Base-by-base conservation (phyloP, 2,113 vertebrate genomes). In the Bothrops jararaca region DNA sequence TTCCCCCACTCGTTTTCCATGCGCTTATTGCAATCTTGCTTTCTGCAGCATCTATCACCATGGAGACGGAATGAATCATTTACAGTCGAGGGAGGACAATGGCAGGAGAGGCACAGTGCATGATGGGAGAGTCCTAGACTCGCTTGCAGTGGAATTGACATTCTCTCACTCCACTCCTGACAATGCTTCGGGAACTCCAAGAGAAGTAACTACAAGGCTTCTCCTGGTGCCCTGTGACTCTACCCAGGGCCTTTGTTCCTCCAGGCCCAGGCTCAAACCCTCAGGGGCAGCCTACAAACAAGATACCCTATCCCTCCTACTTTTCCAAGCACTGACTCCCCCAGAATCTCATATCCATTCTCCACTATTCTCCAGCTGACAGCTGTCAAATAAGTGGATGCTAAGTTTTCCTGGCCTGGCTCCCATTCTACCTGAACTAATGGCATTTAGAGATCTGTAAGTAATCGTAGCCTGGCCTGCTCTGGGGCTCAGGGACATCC, bases 41-140 rank as follows among this genome's bases (percentile, higher is more conserved):
- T 92, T 85, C 92, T 90, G 89, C 89, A 53, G 80, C 88, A 86
- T 90, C 92, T 11, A 22, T 93, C n/a, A 10, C 92, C 92, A 93
- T 93, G 92, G 92, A 86, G 89, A 93, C n/a, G 12, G 69, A 86
- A 92, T 90, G 74, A 92, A 54, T 92, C 92, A 92, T 85, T 92
- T 86, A 92, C 88, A 89, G 53, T 86, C 60, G 58, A 60, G 54
- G 52, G 74, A 52, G 42, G 92, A 34, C 26, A 48, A 56, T 52
- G 74, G 92, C 74, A 85, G 92, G 54, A 89, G 69, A 57, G 42
- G 60, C 23, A 29, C 56, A 8, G 60, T 80, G 92, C 92, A 92
- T 50, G 88, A 90, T 60, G 92, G 92, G 88, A 86, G 85, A 60
- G 92, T 74, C 56, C 22, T 86, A 15, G 34, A 90, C 29, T 48